These are phyloP conservation scores for Puma concolor DNA, from an alignment of 2,113 vertebrate genomes.

Conservation along the genomic window DNA sequence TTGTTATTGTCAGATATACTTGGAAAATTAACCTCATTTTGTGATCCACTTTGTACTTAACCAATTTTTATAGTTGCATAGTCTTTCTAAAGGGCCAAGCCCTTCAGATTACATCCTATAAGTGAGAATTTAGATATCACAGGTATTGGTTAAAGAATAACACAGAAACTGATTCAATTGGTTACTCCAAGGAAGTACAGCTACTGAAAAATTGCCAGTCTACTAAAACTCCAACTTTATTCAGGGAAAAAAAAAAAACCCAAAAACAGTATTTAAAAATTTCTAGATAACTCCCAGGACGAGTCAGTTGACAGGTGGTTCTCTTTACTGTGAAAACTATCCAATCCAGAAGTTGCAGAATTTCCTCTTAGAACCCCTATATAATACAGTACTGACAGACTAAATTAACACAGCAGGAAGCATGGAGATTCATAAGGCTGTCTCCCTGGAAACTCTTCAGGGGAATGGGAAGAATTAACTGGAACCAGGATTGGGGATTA, in stretches of 20 bases:
- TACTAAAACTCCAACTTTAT: background rate
- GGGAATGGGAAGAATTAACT: background rate
- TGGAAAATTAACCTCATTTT: conserved; percentile 6
- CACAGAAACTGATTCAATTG: background rate
- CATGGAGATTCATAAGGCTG: background rate
- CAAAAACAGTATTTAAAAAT: background rate
- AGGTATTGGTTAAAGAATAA: background rate
- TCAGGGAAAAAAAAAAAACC: background rate
- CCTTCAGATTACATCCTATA: conserved; percentile 4
- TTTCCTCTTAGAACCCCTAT: conserved; percentile 7
- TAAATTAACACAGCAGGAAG: conserved; percentile 8
- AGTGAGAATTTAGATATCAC: conserved; percentile 24
- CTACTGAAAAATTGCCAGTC: conserved; percentile 8
- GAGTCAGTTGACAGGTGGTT: background rate
- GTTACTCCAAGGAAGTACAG: background rate
- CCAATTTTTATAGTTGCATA: background rate
- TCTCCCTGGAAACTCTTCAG: background rate
- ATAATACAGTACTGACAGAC: background rate
- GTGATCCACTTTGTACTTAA: conserved; percentile 10
- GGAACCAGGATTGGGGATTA: conserved; percentile 6
- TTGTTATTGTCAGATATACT: conserved; percentile 23
- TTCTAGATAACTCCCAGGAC: background rate
- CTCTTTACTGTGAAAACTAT: conserved; percentile 40
- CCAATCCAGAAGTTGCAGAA: background rate
- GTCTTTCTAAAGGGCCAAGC: background rate